Evolutionary conservation across 2,888 invertebrate genomes (phyloP).

Genomic region (Sturmia bella): DNA sequence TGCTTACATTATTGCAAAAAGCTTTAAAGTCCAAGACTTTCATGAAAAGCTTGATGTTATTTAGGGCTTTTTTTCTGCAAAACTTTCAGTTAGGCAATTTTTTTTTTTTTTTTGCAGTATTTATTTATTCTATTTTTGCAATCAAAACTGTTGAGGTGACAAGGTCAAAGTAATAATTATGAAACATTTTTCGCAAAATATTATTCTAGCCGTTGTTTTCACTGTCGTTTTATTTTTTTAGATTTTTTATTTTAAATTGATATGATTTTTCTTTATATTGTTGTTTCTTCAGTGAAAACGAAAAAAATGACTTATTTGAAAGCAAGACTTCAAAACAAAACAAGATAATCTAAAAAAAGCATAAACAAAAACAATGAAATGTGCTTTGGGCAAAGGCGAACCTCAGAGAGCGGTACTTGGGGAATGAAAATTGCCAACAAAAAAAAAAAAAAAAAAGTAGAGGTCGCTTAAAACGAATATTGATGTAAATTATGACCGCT

Average conservation of each 20-base stretch:
- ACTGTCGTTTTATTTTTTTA: conserved; percentile 6
- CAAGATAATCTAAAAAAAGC: conserved; percentile 42
- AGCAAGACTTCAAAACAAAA: conserved; percentile 65
- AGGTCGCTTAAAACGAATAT: no score
- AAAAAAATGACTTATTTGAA: conserved; percentile 53
- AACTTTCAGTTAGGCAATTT: background rate
- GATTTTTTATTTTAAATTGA: conserved; percentile 44
- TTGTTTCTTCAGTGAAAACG: conserved; percentile 11
- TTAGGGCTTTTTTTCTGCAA: background rate
- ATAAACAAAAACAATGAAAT: conserved; percentile 45
- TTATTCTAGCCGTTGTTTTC: conserved; percentile 22
- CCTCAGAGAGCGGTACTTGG: conserved; percentile 1
- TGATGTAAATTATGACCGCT: no score
- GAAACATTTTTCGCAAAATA: conserved; percentile 58
- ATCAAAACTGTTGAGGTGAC: conserved; percentile 30
- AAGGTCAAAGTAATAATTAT: conserved; percentile 68
- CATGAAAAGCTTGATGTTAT: no score
- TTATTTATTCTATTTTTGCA: background rate
- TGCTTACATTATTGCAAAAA: no score
- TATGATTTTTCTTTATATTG: conserved; percentile 49
- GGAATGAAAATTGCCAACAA: background rate
- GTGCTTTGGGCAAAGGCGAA: background rate
- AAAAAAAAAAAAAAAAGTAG: no score
- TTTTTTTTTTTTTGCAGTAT: background rate
- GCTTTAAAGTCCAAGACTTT: no score